These are phyloP conservation scores for Syngnathus acus DNA, from an alignment of 2,797 vertebrate genomes.

Conservation along the genomic window DNA sequence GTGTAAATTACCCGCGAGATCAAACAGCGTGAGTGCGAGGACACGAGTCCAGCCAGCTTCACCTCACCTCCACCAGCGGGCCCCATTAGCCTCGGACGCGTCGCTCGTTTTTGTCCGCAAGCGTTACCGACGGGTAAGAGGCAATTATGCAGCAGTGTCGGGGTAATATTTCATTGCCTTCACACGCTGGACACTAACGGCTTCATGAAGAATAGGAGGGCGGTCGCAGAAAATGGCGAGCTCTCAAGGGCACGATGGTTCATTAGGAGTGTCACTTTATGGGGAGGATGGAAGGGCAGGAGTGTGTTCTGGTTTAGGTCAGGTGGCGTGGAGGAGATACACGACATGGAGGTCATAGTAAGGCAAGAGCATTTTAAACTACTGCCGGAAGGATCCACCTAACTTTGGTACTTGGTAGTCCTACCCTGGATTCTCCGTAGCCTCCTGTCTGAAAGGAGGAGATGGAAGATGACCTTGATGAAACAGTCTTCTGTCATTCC, in stretches of 20 bases:
- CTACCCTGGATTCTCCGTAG: too few relatives aligned
- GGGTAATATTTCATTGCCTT: slow-evolving; percentile 75
- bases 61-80: slow-evolving; percentile 39
- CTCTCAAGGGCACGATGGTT: slow-evolving; percentile 44
- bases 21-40: slow-evolving; percentile 49
- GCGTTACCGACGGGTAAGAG: slow-evolving; percentile 72
- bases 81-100: slow-evolving; percentile 65
- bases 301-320: slow-evolving; percentile 17
- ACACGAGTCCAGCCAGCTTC: slow-evolving; percentile 45
- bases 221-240: slow-evolving; percentile 22
- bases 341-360: not conserved
- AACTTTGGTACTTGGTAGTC: not conserved
- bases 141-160: slow-evolving; percentile 75
- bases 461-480: too few relatives aligned
- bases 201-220: slow-evolving; percentile 58
- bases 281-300: slow-evolving; percentile 12
- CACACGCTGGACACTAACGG: slow-evolving; percentile 59
- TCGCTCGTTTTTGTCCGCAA: slow-evolving; percentile 74
- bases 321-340: slow-evolving; percentile 5
- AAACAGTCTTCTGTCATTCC: not conserved
- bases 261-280: slow-evolving; percentile 44
- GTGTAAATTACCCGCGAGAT: slow-evolving; percentile 53
- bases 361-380: not conserved
- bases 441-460: too few relatives aligned
- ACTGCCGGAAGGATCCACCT: not conserved